Evolutionary conservation across 2,113 vertebrate species (phyloP).

Genomic region (Fregetta grallaria): DNA sequence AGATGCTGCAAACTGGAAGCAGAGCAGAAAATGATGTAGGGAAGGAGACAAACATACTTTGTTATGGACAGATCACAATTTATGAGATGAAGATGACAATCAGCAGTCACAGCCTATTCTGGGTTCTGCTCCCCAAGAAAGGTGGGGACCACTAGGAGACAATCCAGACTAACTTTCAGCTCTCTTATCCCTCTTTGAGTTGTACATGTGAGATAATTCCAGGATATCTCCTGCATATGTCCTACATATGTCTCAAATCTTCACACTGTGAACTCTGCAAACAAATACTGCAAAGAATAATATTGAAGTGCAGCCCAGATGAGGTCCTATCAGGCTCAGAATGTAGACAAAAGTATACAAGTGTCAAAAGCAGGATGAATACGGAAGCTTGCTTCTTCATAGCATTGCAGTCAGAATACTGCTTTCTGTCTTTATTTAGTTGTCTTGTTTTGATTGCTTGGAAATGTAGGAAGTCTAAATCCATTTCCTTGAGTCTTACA

Average conservation of each 20-base stretch:
- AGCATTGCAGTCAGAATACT: not conserved
- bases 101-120: not conserved
- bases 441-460: not conserved
- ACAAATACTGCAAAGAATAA: conserved; percentile 11
- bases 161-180: conserved; percentile 47
- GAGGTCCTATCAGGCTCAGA: not conserved
- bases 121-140: conserved; percentile 35
- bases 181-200: conserved; percentile 40
- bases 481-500: not conserved
- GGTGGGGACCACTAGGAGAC: conserved; percentile 47
- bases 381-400: not conserved
- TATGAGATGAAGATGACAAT: not conserved
- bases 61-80: not conserved
- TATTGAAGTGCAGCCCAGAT: not conserved
- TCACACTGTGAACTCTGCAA: not conserved
- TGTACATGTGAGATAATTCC: conserved; percentile 53
- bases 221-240: conserved; percentile 54
- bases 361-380: not conserved
- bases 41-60: not conserved
- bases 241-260: conserved; percentile 53
- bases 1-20: not conserved
- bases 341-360: not conserved
- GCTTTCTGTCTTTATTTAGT: not conserved
- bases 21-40: not conserved
- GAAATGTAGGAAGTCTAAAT: not conserved